Evolutionary conservation across 2,888 invertebrate species (phyloP).

Genomic region (Rhagonycha lutea): DNA sequence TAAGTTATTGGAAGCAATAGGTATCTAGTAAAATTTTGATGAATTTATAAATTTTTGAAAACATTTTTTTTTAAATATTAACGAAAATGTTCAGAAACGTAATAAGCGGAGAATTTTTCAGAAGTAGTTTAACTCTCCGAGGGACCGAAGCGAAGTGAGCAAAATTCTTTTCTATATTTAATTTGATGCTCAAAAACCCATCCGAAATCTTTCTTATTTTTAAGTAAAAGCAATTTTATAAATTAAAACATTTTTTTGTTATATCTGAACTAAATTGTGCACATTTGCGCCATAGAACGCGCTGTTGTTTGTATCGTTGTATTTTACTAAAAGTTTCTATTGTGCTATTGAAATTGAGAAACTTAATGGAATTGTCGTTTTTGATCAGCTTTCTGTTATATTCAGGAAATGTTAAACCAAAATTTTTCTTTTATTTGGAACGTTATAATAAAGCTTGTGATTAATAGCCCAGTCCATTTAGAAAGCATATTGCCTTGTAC

Average conservation of each 20-base stretch:
- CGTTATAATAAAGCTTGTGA: background rate
- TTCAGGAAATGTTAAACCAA: background rate
- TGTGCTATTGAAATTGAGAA: background rate
- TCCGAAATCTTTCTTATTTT: constrained; percentile 42
- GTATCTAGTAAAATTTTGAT: background rate
- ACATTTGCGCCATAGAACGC: background rate
- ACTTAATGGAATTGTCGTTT: background rate
- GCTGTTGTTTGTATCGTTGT: background rate
- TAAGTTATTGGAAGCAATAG: background rate
- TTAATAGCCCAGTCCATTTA: background rate
- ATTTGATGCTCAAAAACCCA: constrained; percentile 43
- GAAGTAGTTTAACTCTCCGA: constrained; percentile 38
- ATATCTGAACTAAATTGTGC: background rate
- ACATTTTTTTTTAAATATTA: constrained; percentile 5
- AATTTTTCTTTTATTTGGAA: background rate
- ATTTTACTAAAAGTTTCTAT: background rate
- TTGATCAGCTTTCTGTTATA: background rate
- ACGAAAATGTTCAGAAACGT: constrained; percentile 32
- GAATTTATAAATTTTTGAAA: background rate
- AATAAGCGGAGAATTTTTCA: constrained; percentile 46
- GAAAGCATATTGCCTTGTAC: background rate
- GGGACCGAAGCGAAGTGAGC: constrained; percentile 35
- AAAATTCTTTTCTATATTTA: constrained; percentile 51
- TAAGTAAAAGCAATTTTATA: background rate
- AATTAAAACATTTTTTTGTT: background rate